phyloP scores from a whole-genome alignment of 2,888 invertebrate species.

The Apeira syringaria region DNA sequence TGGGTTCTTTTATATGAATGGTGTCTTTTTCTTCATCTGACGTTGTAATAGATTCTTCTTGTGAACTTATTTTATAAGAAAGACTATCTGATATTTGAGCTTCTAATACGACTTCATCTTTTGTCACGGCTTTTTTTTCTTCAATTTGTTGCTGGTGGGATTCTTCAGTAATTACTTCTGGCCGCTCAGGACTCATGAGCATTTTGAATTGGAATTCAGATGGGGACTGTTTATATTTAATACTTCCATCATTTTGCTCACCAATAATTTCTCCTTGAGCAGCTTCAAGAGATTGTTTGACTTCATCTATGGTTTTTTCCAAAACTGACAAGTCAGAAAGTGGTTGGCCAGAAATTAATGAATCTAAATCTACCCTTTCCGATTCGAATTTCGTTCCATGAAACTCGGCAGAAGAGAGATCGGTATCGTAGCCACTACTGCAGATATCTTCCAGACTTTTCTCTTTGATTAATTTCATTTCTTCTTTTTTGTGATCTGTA shows the following conservation, averaged over 20 bases:
- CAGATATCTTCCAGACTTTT: constrained; percentile 86
- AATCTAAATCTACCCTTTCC: constrained; percentile 77
- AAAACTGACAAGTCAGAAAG: constrained; percentile 82
- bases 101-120: constrained; percentile 49
- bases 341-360: constrained; percentile 76
- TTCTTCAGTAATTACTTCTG: constrained; percentile 85
- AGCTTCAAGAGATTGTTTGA: constrained; percentile 87
- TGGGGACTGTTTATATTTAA: constrained; percentile 88
- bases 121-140: constrained; percentile 48
- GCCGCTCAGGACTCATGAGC: constrained; percentile 78
- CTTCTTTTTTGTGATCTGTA: constrained; percentile 72
- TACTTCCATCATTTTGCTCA: constrained; percentile 85
- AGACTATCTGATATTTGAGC: constrained; percentile 70
- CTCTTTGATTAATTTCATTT: constrained; percentile 72
- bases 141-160: constrained; percentile 75
- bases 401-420: constrained; percentile 86
- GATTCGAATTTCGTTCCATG: constrained; percentile 79
- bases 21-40: constrained; percentile 83
- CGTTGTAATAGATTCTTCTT: constrained; percentile 72
- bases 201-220: constrained; percentile 89
- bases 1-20: constrained; percentile 67
- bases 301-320: constrained; percentile 88
- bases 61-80: constrained; percentile 68
- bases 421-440: constrained; percentile 87
- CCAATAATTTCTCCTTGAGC: constrained; percentile 88